A percentile compares a stretch with the other conserved stretches of the same genome.
Conservation (phyloP, 2,113 vertebrate species). For the Nyctereutes procyonoides region DNA sequence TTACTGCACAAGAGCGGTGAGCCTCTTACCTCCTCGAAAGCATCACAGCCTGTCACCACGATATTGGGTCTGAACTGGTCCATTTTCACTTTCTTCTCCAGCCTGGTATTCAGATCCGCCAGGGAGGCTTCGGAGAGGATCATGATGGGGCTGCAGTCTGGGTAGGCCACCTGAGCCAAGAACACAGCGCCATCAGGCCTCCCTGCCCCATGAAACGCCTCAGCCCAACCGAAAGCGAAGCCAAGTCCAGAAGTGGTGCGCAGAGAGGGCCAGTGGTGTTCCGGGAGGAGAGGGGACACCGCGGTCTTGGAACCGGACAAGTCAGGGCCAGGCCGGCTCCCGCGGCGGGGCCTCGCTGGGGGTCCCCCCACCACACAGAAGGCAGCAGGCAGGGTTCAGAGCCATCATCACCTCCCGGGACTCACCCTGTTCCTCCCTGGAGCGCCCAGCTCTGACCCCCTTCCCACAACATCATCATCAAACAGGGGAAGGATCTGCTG, state of each 20-base stretch:
- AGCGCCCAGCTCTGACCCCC: background rate
- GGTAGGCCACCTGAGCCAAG: slow-evolving; percentile 90
- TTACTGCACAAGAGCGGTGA: rapidly evolving
- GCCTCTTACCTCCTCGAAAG: slow-evolving; percentile 93
- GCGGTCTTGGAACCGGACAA: rapidly evolving
- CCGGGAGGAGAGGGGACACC: rapidly evolving
- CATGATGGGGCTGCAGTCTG: slow-evolving; percentile 90
- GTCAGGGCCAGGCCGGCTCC: rapidly evolving
- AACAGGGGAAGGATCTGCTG: no score
- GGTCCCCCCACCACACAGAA: no score
- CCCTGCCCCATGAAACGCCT: rapidly evolving
- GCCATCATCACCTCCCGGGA: rapidly evolving
- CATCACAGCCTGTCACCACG: slow-evolving; percentile 89
- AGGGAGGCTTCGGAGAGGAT: slow-evolving; percentile 94
- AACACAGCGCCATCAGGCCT: background rate
- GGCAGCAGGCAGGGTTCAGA: background rate
- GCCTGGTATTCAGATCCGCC: slow-evolving; percentile 89
- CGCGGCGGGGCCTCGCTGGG: rapidly evolving
- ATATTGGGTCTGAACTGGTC: slow-evolving; percentile 94
- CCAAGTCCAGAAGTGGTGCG: background rate
- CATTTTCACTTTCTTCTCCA: slow-evolving; percentile 89
- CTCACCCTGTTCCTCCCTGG: no score
- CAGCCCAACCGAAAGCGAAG: background rate
- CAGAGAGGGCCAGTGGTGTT: no score
- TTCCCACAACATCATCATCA: background rate